phyloP scores from a whole-genome alignment of 2,888 invertebrate genomes.

The Ochropacha duplaris region DNA sequence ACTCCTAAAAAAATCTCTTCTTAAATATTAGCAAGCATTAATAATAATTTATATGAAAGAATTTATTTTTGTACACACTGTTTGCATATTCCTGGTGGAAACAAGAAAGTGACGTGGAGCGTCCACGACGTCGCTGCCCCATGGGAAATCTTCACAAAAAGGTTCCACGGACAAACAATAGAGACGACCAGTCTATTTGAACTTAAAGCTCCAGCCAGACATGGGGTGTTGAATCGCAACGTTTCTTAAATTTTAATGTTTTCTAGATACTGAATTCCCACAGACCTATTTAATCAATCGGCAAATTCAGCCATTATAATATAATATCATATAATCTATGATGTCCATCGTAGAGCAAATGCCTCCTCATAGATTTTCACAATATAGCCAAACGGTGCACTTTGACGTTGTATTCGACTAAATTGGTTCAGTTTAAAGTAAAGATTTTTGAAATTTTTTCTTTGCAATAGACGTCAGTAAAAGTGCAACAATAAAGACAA shows the following conservation, averaged over 20 bases:
- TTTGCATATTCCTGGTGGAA: slow-evolving; percentile 63
- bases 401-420: too few species aligned
- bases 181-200: slow-evolving; percentile 52
- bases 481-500: not conserved
- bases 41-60: slow-evolving; percentile 40
- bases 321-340: too few species aligned
- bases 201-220: slow-evolving; percentile 36
- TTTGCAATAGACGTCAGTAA: not conserved
- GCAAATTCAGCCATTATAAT: not conserved
- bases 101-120: slow-evolving; percentile 62
- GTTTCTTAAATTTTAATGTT: slow-evolving; percentile 17
- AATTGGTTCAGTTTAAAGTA: too few species aligned
- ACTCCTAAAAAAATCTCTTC: slow-evolving; percentile 9
- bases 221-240: not conserved
- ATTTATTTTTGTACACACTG: slow-evolving; percentile 54
- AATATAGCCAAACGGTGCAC: too few species aligned
- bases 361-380: too few species aligned
- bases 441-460: too few species aligned
- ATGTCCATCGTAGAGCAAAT: too few species aligned
- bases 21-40: slow-evolving; percentile 18
- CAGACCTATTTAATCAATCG: too few species aligned
- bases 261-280: not conserved
- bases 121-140: slow-evolving; percentile 48
- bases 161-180: slow-evolving; percentile 69
- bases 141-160: slow-evolving; percentile 76